Evolutionary conservation across 1,140 invertebrate species (phyloP).

Genomic region (Aphis craccivora): DNA sequence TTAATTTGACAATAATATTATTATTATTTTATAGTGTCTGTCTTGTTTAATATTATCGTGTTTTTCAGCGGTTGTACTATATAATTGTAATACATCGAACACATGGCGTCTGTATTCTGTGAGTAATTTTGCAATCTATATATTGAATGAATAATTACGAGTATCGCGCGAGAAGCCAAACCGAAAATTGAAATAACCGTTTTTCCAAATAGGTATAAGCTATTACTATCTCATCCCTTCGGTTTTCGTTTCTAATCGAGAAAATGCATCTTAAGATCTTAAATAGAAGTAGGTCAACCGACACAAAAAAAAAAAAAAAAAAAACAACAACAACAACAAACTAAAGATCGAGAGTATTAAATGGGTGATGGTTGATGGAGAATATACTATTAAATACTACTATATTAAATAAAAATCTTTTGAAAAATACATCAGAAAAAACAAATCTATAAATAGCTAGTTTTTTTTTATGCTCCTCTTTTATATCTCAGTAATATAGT

Average conservation of each 20-base stretch:
- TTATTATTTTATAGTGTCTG: too few relatives aligned
- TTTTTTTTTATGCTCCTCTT: not conserved
- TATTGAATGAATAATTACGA: not conserved
- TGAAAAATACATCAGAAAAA: not conserved
- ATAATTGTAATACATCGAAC: not conserved
- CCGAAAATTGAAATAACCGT: not conserved
- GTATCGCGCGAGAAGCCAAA: not conserved
- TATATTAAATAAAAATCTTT: not conserved
- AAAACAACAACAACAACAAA: not conserved
- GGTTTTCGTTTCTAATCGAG: not conserved
- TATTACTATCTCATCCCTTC: not conserved
- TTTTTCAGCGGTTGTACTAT: not conserved
- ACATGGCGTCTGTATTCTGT: not conserved
- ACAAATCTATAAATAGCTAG: not conserved
- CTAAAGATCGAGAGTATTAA: not conserved
- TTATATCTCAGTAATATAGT: not conserved
- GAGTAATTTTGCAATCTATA: not conserved
- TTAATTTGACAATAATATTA: not conserved
- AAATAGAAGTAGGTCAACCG: not conserved
- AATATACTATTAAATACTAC: too few relatives aligned
- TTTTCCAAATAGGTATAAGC: not conserved
- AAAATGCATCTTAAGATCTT: not conserved
- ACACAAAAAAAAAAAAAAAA: too few relatives aligned
- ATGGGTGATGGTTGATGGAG: not conserved
- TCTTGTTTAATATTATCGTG: not conserved